Evolutionary conservation across 1,140 invertebrate species (phyloP).

Genomic region (Leucophenga varia): DNA sequence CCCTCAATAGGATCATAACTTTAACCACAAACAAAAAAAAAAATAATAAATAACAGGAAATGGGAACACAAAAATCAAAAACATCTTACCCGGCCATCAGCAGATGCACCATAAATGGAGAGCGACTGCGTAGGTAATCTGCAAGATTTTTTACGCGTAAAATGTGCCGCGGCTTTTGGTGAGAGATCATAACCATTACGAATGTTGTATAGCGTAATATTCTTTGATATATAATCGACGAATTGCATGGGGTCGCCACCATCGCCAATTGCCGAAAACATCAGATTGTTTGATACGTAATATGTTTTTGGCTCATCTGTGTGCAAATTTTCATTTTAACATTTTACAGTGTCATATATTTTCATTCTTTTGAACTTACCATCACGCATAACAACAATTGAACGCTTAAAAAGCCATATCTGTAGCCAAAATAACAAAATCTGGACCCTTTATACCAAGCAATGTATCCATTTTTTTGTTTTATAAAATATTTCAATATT

Average conservation of each 20-base stretch:
- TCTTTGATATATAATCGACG: slow-evolving; percentile 97
- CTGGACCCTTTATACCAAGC: slow-evolving; percentile 20
- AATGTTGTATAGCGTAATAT: slow-evolving; percentile 98
- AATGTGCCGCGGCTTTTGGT: slow-evolving; percentile 86
- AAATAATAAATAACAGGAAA: too few species aligned
- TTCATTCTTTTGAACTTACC: slow-evolving; percentile 7
- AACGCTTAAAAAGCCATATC: neutral
- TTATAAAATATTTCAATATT: too few species aligned
- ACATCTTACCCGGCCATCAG: slow-evolving; percentile 35
- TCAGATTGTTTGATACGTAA: slow-evolving; percentile 82
- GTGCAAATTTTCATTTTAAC: slow-evolving; percentile 23
- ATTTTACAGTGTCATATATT: neutral
- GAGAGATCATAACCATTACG: slow-evolving; percentile 95
- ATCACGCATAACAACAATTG: slow-evolving; percentile 7
- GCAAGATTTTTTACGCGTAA: slow-evolving; percentile 91
- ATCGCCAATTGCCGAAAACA: slow-evolving; percentile 92
- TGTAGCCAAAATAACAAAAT: slow-evolving; percentile 22
- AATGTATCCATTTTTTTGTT: slow-evolving; percentile 19
- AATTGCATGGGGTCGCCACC: slow-evolving; percentile 96
- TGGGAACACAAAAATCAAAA: too few species aligned
- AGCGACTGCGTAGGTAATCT: slow-evolving; percentile 85
- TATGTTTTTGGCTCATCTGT: slow-evolving; percentile 94
- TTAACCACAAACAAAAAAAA: too few species aligned
- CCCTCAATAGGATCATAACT: slow-evolving; percentile 81
- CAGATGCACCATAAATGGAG: slow-evolving; percentile 58